Evolutionary conservation across 1,140 invertebrate genomes (phyloP), one percentile per base, ranked within the genome.

Genomic region (Neelides sp.): DNA sequence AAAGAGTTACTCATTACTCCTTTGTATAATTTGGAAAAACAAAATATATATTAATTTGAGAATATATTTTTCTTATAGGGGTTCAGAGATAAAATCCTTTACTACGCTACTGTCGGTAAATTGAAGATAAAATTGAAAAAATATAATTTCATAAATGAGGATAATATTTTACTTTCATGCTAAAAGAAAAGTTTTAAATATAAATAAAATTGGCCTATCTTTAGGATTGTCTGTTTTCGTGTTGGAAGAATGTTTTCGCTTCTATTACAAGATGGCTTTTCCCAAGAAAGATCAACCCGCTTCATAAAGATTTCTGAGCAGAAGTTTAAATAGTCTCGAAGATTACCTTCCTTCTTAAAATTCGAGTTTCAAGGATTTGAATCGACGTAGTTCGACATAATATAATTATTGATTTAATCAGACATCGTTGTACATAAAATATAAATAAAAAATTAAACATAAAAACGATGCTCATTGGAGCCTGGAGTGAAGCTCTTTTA

Each of bases 61-160:
- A n/a, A n/a, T n/a, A n/a, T n/a, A n/a, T n/a, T n/a, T n/a, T n/a
- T n/a, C n/a, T n/a, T n/a, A n/a, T n/a, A n/a, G 19, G 62, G 62
- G 2, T 12, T 39, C 1, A 15, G 41, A 0, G 62, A 63, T 49
- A 28, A 44, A 5, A n/a, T 62, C 23, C 49, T 63, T 4, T 61
- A 53, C 40, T 22, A 51, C 23, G 45, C 40, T 24, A 59, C 57
- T 24, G 5, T 45, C 2, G 30, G n/a, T 20, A 15, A 34, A 15
- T 34, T 15, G 30, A 34, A 8, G 15, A 10, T 34, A 10, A 34
- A 34, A 34, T 34, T 34, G 30, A 8, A 34, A 34, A 34, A 10
- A 34, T 34, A 10, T 34, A 10, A 10, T 34, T 10, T 34, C 8
- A 15, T 8, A 15, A 15, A 8, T 15, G 30, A 8, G 30, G 30